Evolutionary conservation across 2,888 invertebrate species (phyloP).

Genomic region (Amorpha juglandis): DNA sequence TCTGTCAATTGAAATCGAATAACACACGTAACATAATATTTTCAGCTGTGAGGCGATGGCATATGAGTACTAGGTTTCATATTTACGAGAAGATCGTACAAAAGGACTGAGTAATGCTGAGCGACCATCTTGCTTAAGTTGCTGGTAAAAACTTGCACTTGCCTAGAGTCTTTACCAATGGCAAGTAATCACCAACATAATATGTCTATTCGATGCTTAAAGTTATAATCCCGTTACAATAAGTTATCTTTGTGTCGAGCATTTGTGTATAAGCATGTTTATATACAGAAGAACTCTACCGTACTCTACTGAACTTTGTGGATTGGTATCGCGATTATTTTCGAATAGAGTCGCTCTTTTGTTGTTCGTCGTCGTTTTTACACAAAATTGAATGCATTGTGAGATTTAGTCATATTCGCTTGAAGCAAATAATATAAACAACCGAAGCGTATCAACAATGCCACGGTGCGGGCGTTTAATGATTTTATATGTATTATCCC

Average conservation of each 20-base stretch:
- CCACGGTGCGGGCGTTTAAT: neutral
- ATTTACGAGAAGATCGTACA: neutral
- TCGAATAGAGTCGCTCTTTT: too few species aligned
- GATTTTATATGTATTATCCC: neutral
- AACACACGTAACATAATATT: conserved; percentile 9
- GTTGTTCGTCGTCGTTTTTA: too few species aligned
- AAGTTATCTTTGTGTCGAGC: neutral
- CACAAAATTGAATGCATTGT: too few species aligned
- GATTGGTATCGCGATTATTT: neutral
- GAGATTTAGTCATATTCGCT: neutral
- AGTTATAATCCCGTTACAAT: too few species aligned
- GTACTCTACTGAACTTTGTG: neutral
- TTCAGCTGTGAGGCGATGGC: neutral
- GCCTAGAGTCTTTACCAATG: too few species aligned
- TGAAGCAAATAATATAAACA: too few species aligned
- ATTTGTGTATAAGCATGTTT: neutral
- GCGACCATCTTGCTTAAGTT: neutral
- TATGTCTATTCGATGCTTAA: too few species aligned
- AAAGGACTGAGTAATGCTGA: neutral
- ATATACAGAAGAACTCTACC: neutral
- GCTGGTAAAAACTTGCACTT: neutral
- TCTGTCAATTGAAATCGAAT: conserved; percentile 56
- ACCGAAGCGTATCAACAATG: too few species aligned
- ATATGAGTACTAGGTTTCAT: neutral
- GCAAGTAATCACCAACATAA: neutral